A percentile compares a stretch with the other conserved stretches of the same genome.
Evolutionary conservation across 2,888 invertebrate genomes (phyloP).

Genomic region (Sialis fuliginosa): DNA sequence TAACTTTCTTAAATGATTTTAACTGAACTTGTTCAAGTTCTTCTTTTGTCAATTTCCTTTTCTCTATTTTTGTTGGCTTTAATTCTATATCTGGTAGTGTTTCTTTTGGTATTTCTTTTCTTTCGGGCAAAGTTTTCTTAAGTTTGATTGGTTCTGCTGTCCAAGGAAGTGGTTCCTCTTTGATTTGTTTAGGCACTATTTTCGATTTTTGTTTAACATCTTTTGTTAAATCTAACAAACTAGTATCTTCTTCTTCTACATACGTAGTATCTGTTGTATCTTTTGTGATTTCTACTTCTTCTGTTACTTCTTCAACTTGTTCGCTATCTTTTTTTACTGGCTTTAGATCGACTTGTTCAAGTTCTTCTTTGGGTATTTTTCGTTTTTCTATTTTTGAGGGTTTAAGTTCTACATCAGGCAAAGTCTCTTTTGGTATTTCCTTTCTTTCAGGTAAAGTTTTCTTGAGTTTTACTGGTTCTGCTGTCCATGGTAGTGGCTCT

Average conservation of each 20-base stretch:
- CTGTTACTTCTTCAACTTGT: constrained; percentile 12
- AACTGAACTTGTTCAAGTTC: constrained; percentile 29
- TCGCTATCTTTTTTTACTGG: constrained; percentile 28
- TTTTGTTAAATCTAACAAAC: constrained; percentile 27
- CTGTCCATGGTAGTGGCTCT: constrained; percentile 37
- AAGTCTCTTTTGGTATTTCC: constrained; percentile 20
- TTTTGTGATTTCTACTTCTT: constrained; percentile 16
- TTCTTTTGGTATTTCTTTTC: constrained; percentile 5
- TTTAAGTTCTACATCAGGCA: constrained; percentile 30
- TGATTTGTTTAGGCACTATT: constrained; percentile 5
- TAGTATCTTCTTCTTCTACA: not conserved
- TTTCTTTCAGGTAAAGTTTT: constrained; percentile 24
- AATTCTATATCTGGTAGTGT: constrained; percentile 9
- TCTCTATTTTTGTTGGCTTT: constrained; percentile 24
- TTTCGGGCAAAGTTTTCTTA: constrained; percentile 22
- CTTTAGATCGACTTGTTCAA: constrained; percentile 31
- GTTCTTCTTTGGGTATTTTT: constrained; percentile 19
- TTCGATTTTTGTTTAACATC: constrained; percentile 12
- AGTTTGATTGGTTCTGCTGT: constrained; percentile 22
- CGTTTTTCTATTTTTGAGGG: constrained; percentile 32
- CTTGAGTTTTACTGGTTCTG: constrained; percentile 34
- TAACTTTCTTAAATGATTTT: constrained; percentile 30
- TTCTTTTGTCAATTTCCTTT: constrained; percentile 18
- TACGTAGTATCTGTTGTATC: too few species aligned
- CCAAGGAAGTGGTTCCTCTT: constrained; percentile 14